phyloP scores from a whole-genome alignment of 37 sponge, comb jelly and placozoan genomes.

The Spongia lamella region DNA sequence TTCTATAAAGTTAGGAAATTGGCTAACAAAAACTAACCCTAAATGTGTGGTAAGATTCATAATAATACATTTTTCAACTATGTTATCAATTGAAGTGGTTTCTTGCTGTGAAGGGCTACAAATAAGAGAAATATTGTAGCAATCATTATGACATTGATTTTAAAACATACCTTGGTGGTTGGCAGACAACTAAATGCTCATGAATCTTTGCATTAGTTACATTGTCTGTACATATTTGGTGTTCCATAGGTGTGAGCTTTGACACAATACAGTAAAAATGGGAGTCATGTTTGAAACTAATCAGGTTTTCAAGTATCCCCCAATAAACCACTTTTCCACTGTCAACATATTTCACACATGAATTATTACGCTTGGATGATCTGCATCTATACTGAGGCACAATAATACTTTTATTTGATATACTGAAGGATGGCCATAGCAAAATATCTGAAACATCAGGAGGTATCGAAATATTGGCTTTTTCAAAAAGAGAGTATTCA shows the following conservation, averaged over 20 bases:
- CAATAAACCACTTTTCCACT: not conserved
- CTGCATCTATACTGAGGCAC: not conserved
- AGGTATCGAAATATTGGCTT: too few species aligned
- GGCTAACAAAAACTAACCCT: constrained; percentile 16
- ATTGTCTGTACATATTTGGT: constrained; percentile 5
- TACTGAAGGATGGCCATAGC: too few species aligned
- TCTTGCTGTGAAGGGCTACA: too few species aligned
- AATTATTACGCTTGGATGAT: constrained; percentile 7
- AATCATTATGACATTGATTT: not conserved
- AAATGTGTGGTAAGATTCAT: not conserved
- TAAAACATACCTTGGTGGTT: constrained; percentile 1
- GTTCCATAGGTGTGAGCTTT: too few species aligned
- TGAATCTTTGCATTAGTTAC: constrained; percentile 1
- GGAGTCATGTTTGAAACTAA: not conserved
- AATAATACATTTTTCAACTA: not conserved
- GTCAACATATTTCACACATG: not conserved
- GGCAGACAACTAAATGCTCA: constrained; percentile 1
- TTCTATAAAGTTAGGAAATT: constrained; percentile 1
- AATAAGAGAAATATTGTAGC: too few species aligned
- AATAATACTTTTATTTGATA: not conserved
- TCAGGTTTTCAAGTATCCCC: constrained; percentile 10
- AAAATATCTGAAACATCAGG: too few species aligned
- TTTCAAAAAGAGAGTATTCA: too few species aligned
- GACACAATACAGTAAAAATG: too few species aligned
- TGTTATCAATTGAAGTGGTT: too few species aligned